Base-by-base conservation (phyloP, 1,140 invertebrate species). In the Zophobas morio region DNA sequence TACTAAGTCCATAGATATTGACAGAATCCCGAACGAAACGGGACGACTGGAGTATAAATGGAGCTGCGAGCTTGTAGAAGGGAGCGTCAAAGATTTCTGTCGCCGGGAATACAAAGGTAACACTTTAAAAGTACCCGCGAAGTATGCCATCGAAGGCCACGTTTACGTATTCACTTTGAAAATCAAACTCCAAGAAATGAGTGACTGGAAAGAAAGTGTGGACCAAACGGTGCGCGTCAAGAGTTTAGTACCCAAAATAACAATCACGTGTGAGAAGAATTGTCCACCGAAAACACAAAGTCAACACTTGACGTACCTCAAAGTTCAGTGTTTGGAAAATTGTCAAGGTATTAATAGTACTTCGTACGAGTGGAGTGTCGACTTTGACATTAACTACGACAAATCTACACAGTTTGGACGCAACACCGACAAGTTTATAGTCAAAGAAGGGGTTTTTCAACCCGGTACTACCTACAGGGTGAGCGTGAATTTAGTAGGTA, bases 201-300 rank as follows among this genome's bases (percentile, higher is more conserved):
- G 20, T 20, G 20, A 20, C 20, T 20, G 20, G 20, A 20, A 20
- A 20, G 20, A 20, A 20, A 20, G 20, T 20, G 20, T 20, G 20
- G 20, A 34, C 0, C 71, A 73, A 39, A 73, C 54, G 35, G 49
- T 73, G 20, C 54, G 6, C 34, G 6, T 73, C 33, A 2, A 40
- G 33, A 2, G 1, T 8, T n/a, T 54, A 36, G 71, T 39, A 4
- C 6, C 39, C 3, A 51, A 73, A 49, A 20, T 73, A 36, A 51
- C 40, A 8, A 73, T 73, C 54, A 39, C 56, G 37, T 73, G 71
- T 73, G 49, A 56, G 35, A 73, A 73, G 34, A 73, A 73, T 40
- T 73, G 71, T 39, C 49, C 49, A 34, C 37, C 51, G 0, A 33
- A 39, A 5, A 73, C 71, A 1, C 39, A 33, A 1, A 3, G 33